phyloP scores from a whole-genome alignment of 2,797 vertebrate species.

The Pitangus sulphuratus region DNA sequence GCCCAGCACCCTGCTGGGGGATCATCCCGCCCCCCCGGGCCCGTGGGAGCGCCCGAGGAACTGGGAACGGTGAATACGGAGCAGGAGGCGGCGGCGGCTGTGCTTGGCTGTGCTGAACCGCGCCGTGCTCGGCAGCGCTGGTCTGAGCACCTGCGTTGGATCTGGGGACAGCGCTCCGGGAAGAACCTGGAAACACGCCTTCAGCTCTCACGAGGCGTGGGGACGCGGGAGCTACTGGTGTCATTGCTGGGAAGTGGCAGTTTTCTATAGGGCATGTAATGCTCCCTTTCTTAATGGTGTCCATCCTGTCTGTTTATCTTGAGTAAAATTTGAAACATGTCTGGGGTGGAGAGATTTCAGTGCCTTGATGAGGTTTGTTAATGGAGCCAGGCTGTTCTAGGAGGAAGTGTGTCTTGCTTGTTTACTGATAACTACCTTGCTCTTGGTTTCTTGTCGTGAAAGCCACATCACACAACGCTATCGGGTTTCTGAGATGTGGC shows the following conservation, averaged over 20 bases:
- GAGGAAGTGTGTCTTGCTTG: neutral
- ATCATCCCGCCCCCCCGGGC: rapidly evolving
- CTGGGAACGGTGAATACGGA: no score
- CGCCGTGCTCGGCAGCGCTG: neutral
- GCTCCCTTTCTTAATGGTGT: neutral
- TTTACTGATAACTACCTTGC: neutral
- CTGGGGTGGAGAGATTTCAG: neutral
- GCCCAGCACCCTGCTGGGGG: neutral
- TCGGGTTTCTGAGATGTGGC: neutral
- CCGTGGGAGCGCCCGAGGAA: neutral
- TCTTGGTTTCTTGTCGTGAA: neutral
- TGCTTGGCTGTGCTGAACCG: no score
- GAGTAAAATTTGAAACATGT: neutral
- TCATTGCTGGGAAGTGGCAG: neutral
- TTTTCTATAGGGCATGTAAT: rapidly evolving
- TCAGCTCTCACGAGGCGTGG: rapidly evolving
- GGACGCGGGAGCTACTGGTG: neutral
- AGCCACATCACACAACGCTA: neutral
- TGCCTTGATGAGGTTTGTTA: neutral
- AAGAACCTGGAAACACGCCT: neutral
- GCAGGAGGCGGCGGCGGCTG: neutral
- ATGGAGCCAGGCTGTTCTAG: rapidly evolving
- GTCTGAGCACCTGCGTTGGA: rapidly evolving
- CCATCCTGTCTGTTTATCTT: rapidly evolving
- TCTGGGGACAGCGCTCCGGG: neutral